Evolutionary conservation across 2,888 invertebrate genomes (phyloP), one percentile per base, ranked within the genome.

Genomic region (Norana najaformis): DNA sequence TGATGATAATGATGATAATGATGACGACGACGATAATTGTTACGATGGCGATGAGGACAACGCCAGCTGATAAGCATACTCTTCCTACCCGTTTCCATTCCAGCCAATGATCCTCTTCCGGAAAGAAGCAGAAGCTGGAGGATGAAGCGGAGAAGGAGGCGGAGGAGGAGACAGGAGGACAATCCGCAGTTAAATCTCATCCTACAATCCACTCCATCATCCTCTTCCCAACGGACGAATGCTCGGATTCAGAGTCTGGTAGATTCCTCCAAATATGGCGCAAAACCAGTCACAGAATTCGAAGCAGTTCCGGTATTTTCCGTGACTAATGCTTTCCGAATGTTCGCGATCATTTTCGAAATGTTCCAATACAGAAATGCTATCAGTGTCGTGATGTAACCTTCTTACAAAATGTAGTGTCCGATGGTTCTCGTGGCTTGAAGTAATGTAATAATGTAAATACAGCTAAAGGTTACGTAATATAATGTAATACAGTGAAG

Each of bases 31-130:
- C 53, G 89, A 35, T 89, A 18, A 69, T n/a, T 34, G 30, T 30
- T 41, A 34, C 41, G 47, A n/a, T 23, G 89, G 23, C 20, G 47
- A 39, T 88, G 38, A n/a, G 30, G 20, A 69, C 82, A 20, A 16
- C 18, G 18, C 34, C 35, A 16, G 35, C 16, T n/a, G 88, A 20
- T n/a, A n/a, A n/a, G n/a, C n/a, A n/a, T n/a, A n/a, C 69, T n/a
- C 1, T 13, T 69, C 69, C n/a, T n/a, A 69, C 69, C 69, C 0
- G 30, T 69, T 5, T 69, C 69, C 69, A 69, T 69, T 11, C 0
- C 69, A n/a, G 69, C n/a, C 69, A 69, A n/a, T 69, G 69, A 69
- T 69, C 69, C 69, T n/a, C 30, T 69, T 69, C 69, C 69, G n/a
- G 1, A 69, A 8, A 69, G n/a, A 8, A 69, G 69, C 0, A 30